Base-by-base conservation (phyloP, 2,888 invertebrate species). In the Athalia rosae region DNA sequence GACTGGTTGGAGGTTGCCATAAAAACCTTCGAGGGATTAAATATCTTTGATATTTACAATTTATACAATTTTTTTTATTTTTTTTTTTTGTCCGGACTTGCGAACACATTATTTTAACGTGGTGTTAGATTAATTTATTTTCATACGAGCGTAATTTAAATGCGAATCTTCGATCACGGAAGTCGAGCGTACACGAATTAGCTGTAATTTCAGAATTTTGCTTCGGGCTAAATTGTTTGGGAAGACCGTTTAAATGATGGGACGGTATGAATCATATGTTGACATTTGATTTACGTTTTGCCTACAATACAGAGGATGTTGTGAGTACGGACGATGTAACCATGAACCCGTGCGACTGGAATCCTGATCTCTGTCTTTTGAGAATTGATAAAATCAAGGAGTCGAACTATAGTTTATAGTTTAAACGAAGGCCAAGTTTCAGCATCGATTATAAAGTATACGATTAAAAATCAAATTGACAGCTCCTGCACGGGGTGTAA, bases 301-400 rank as follows among this genome's bases (percentile, higher is more conserved):
- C 53, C 41, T 2, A 3, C 15, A 7, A 13, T 28, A 15, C 28
- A 67, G 48, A 11, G 28, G 53, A 53, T 15, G 4, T 64, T 47
- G 50, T n/a, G n/a, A n/a, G n/a, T 71, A 43, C 45, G 13, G 28
- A 2, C 0, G 28, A 28, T 28, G 58, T 58, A 50, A 13, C 71
- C 71, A 13, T 71, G 71, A 71, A 71, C 71, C 7, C 58, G 58
- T 11, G 41, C 45, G 45, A 45, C 58, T 15, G 15, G 58, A 71
- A 67, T 53, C 48, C 53, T 67, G 7, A 50, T 50, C 67, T 28
- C 9, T 53, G 67, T n/a, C 67, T 67, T 15, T 28, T 28, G 9
- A 67, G 53, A 67, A 53, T 41, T 50, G 50, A 7, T 50, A 41
- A 11, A 62, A 48, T 53, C 28, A 9, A 15, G 11, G n/a, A 67